phyloP scores from a whole-genome alignment of 2,113 vertebrate species.

The Tonatia bakeri region DNA sequence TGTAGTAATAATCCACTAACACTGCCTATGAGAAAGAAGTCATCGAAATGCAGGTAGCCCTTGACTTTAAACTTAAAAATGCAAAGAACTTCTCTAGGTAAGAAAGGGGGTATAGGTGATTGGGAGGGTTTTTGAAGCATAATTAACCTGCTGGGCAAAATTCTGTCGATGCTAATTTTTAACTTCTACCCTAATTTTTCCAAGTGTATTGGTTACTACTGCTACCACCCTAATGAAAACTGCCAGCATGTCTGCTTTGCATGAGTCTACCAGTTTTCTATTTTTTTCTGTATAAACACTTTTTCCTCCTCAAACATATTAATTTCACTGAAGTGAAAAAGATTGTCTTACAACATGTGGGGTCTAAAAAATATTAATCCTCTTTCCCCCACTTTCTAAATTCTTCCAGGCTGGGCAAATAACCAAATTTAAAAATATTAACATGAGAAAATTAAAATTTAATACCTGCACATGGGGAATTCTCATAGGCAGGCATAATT shows the following conservation, averaged over 20 bases:
- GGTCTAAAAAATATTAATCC: background rate
- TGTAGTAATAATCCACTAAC: background rate
- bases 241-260: background rate
- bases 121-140: background rate
- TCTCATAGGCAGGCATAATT: background rate
- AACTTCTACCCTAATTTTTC: background rate
- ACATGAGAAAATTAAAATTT: too few relatives aligned
- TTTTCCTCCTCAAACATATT: background rate
- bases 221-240: background rate
- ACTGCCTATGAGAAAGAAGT: background rate
- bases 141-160: background rate
- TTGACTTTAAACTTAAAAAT: background rate
- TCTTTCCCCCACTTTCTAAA: too few relatives aligned
- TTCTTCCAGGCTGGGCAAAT: too few relatives aligned
- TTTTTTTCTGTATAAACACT: background rate
- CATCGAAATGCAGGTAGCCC: background rate
- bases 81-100: background rate
- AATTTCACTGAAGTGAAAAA: background rate
- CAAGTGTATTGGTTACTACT: background rate
- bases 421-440: too few relatives aligned
- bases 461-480: background rate
- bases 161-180: background rate
- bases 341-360: background rate
- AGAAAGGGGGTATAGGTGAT: background rate
- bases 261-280: background rate